Conservation (phyloP, 2,888 invertebrate genomes). For the Cantharis rufa region DNA sequence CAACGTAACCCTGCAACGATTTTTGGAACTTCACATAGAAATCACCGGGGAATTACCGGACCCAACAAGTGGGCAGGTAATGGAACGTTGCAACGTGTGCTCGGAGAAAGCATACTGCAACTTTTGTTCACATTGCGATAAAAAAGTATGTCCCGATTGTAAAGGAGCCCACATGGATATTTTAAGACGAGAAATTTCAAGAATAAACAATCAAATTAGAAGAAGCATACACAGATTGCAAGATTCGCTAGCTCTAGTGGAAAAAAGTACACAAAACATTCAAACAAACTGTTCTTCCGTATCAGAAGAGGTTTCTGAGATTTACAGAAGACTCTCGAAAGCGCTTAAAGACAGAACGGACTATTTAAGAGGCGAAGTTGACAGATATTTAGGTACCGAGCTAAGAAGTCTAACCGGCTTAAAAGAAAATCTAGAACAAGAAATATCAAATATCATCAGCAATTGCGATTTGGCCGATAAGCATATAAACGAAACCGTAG, state of each 20-base stretch:
- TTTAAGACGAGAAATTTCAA: constrained; percentile 67
- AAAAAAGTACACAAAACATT: constrained; percentile 85
- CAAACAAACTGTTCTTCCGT: constrained; percentile 90
- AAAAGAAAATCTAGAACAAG: constrained; percentile 92
- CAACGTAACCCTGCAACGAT: constrained; percentile 93
- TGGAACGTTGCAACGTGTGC: constrained; percentile 93
- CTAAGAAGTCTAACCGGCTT: constrained; percentile 81
- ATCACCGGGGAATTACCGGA: constrained; percentile 90
- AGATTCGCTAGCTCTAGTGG: constrained; percentile 81
- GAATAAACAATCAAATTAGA: constrained; percentile 64
- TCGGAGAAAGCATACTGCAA: constrained; percentile 89
- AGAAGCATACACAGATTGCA: constrained; percentile 87
- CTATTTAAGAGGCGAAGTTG: constrained; percentile 84
- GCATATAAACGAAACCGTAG: constrained; percentile 81
- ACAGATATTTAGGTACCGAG: constrained; percentile 89
- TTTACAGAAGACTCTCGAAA: constrained; percentile 83
- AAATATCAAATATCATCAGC: constrained; percentile 92
- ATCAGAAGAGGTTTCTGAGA: constrained; percentile 92
- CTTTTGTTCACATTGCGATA: constrained; percentile 94
- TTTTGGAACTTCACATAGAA: constrained; percentile 91
- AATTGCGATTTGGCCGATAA: constrained; percentile 97
- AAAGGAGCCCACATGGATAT: constrained; percentile 96
- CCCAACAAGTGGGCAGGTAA: constrained; percentile 87
- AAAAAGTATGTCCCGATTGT: constrained; percentile 95
- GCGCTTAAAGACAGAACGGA: constrained; percentile 90